Percentiles rank a stretch among this genome's conserved stretches.
These are phyloP conservation scores for Hirtodrosophila duncani DNA, from an alignment of 2,888 invertebrate species.

Conservation along the genomic window DNA sequence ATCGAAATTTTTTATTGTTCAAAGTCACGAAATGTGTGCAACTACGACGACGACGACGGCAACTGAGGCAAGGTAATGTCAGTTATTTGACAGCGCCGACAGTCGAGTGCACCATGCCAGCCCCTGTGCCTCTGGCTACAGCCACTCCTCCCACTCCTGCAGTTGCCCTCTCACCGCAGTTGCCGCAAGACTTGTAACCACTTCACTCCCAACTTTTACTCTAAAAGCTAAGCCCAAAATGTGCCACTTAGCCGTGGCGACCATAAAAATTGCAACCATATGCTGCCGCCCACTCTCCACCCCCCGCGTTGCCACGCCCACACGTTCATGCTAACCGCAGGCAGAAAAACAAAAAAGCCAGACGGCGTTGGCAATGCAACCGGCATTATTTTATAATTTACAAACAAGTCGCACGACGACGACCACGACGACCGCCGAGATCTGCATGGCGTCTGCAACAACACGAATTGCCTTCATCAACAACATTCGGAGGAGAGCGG, in stretches of 20 bases:
- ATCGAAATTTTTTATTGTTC: slow-evolving; percentile 70
- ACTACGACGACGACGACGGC: slow-evolving; percentile 32
- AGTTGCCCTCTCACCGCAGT: slow-evolving; percentile 28
- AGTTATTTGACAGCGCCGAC: slow-evolving; percentile 67
- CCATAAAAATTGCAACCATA: slow-evolving; percentile 60
- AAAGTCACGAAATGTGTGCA: slow-evolving; percentile 66
- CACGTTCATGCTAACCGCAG: slow-evolving; percentile 7
- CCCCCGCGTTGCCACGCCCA: background rate
- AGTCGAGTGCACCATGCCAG: slow-evolving; percentile 62
- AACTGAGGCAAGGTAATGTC: slow-evolving; percentile 55
- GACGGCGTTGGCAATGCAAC: slow-evolving; percentile 62
- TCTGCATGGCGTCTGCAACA: no score
- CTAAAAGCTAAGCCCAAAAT: slow-evolving; percentile 68
- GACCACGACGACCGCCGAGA: slow-evolving; percentile 39
- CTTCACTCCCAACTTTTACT: slow-evolving; percentile 19
- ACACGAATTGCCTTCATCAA: slow-evolving; percentile 65
- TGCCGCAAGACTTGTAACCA: slow-evolving; percentile 33
- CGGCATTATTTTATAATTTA: slow-evolving; percentile 71
- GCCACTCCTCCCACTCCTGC: slow-evolving; percentile 6
- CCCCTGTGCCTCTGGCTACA: slow-evolving; percentile 4
- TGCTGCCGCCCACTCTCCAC: background rate
- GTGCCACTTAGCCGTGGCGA: slow-evolving; percentile 61
- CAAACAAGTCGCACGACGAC: slow-evolving; percentile 53
- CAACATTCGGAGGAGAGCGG: slow-evolving; percentile 17
- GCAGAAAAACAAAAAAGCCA: slow-evolving; percentile 22